Percentiles rank a stretch among this genome's conserved stretches.
Evolutionary conservation across 1,140 invertebrate genomes (phyloP).

Genomic region (Apis florea): DNA sequence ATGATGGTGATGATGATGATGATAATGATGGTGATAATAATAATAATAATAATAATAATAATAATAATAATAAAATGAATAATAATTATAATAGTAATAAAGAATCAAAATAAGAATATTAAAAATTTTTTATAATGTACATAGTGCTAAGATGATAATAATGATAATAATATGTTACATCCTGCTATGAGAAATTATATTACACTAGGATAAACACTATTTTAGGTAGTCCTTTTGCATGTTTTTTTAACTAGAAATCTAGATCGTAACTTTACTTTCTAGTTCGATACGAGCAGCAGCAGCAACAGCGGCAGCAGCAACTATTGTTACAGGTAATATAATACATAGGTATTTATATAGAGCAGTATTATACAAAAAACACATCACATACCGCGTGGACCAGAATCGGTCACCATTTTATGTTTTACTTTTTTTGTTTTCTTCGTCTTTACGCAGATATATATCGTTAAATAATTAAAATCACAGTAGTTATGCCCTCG

Average conservation of each 20-base stretch:
- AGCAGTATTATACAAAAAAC: conserved; percentile 80
- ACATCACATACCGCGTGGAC: conserved; percentile 79
- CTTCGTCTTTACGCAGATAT: conserved; percentile 71
- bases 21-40: conserved; percentile 44
- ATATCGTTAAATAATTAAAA: conserved; percentile 81
- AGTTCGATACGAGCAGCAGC: conserved; percentile 70
- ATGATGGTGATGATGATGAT: conserved; percentile 31
- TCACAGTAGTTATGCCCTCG: conserved; percentile 81
- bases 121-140: conserved; percentile 74
- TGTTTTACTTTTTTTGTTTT: conserved; percentile 68
- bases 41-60: conserved; percentile 55
- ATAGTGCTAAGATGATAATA: conserved; percentile 71
- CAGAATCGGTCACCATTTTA: conserved; percentile 64
- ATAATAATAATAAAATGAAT: conserved; percentile 51
- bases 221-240: conserved; percentile 55
- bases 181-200: conserved; percentile 76
- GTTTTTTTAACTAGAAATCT: conserved; percentile 62
- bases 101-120: conserved; percentile 68
- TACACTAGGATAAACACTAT: conserved; percentile 78
- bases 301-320: conserved; percentile 73
- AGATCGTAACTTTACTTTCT: conserved; percentile 63
- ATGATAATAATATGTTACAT: conserved; percentile 77
- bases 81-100: conserved; percentile 68
- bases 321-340: conserved; percentile 77
- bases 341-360: conserved; percentile 81